Percentiles rank a stretch among this genome's conserved stretches.
Evolutionary conservation across 2,113 vertebrate genomes (phyloP).

Genomic region (Siniperca knerii): DNA sequence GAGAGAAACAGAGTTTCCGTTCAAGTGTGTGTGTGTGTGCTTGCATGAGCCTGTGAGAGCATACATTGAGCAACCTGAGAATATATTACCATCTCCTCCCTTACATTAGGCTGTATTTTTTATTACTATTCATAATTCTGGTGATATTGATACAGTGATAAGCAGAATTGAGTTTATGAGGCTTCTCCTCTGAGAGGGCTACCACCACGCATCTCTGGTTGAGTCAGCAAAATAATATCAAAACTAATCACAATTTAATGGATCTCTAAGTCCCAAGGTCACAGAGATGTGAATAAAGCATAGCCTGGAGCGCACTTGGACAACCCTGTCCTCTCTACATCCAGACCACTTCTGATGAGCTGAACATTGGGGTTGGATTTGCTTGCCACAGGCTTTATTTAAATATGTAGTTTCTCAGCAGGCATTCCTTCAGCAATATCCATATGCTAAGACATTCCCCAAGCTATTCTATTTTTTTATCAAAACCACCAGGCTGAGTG

Average conservation of each 20-base stretch:
- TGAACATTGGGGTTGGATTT: slow-evolving; percentile 11
- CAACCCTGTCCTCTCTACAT: slow-evolving; percentile 24
- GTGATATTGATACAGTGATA: slow-evolving; percentile 73
- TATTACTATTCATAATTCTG: slow-evolving; percentile 69
- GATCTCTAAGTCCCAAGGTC: slow-evolving; percentile 66
- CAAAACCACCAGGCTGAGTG: neutral
- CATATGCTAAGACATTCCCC: slow-evolving; percentile 2
- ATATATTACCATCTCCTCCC: slow-evolving; percentile 40
- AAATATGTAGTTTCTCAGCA: slow-evolving; percentile 43
- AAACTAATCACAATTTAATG: slow-evolving; percentile 77
- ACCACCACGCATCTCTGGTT: slow-evolving; percentile 32
- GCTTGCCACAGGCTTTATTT: slow-evolving; percentile 52
- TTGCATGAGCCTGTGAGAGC: slow-evolving; percentile 2
- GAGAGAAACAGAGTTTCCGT: neutral
- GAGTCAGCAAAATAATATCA: slow-evolving; percentile 76
- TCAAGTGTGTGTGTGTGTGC: neutral
- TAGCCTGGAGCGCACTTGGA: slow-evolving; percentile 47
- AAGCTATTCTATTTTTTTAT: slow-evolving; percentile 12
- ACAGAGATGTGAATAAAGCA: slow-evolving; percentile 57
- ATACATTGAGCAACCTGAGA: slow-evolving; percentile 39
- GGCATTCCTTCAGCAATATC: slow-evolving; percentile 34
- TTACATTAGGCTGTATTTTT: slow-evolving; percentile 27
- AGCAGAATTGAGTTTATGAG: slow-evolving; percentile 74
- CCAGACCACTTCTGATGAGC: slow-evolving; percentile 30
- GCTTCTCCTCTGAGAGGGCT: slow-evolving; percentile 55